A percentile compares a stretch with the other conserved stretches of the same genome.
Evolutionary conservation across 2,113 vertebrate species (phyloP).

Genomic region (Camelus bactrianus): DNA sequence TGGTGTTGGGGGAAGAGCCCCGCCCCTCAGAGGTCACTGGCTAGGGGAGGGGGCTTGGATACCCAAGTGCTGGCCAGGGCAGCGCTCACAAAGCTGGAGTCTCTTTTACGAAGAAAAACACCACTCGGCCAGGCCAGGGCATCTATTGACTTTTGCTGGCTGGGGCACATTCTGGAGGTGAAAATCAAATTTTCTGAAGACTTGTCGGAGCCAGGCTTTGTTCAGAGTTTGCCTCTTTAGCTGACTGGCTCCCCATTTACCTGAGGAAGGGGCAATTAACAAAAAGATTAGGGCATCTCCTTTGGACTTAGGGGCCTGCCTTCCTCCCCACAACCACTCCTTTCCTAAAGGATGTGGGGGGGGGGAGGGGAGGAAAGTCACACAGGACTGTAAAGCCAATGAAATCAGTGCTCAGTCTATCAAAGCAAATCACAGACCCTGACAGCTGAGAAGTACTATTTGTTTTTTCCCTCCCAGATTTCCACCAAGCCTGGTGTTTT

Average conservation of each 20-base stretch:
- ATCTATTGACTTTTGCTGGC: not conserved
- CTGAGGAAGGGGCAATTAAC: not conserved
- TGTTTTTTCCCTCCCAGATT: conserved; percentile 78
- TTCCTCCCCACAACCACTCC: not conserved
- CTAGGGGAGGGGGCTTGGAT: not conserved
- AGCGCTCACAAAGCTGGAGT: no score
- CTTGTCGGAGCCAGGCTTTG: not conserved
- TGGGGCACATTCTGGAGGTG: conserved; percentile 36
- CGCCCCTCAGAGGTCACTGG: not conserved
- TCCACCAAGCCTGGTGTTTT: conserved; percentile 60
- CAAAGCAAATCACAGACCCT: conserved; percentile 73
- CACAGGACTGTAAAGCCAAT: conserved; percentile 62
- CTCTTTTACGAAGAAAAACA: not conserved
- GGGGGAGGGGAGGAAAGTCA: conserved; percentile 61
- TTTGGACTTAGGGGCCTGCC: not conserved
- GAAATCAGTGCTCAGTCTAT: conserved; percentile 79
- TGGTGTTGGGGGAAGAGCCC: not conserved
- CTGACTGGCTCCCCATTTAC: not conserved
- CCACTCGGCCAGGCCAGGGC: not conserved
- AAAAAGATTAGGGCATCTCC: not conserved
- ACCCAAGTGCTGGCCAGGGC: not conserved
- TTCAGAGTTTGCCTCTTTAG: not conserved
- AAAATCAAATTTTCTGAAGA: conserved; percentile 55
- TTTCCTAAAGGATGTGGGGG: not conserved
- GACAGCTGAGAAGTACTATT: conserved; percentile 71